Evolutionary conservation across 2,113 vertebrate species (phyloP), one percentile per base, ranked within the genome.

Genomic region (Hippocampus barbouri): DNA sequence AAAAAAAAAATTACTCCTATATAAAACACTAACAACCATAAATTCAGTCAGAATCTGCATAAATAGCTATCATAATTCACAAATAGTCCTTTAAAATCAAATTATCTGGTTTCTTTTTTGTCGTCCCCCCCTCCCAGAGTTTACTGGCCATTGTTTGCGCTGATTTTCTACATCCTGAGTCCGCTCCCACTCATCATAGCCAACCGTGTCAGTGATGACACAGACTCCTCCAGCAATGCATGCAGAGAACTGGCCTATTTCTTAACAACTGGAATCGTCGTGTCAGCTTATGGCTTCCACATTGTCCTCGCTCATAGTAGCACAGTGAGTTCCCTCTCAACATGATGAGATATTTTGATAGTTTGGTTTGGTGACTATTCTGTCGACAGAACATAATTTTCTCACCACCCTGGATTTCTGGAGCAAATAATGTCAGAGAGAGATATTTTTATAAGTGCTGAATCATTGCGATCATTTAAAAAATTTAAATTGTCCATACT

Each of bases 71-170:
- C 43, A 45, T 14, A 45, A 45, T 12, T 45, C 43, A 45, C 43
- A 45, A 45, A 12, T 45, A 11, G 14, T 38, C 34, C 34, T 38
- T 7, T 38, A 51, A 51, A 1, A 51, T 18, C 15, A 54, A 54
- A 34, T 54, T 34, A 21, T 27, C 3, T 68, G 43, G 0, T 68
- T 68, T 3, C 4, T 40, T 1, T 69, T 38, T 49, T 80, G 12
- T 53, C 60, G 76, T 4, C 71, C 2, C 10, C n/a, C n/a, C 5
- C 14, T 14, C 21, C 8, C 53, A 99, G 97, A 0, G 89, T 93
- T 0, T 99, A 98, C 86, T 99, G 96, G 97, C 97, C 97, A 1
- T 77, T 99, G 60, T 97, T 98, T 80, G 96, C 98, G 74, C 82
- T 99, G 79, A 89, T 99, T 21, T 98, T 99, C 87, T 94, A 98